phyloP scores from a whole-genome alignment of 2,113 vertebrate species.

The Apodemus sylvaticus region DNA sequence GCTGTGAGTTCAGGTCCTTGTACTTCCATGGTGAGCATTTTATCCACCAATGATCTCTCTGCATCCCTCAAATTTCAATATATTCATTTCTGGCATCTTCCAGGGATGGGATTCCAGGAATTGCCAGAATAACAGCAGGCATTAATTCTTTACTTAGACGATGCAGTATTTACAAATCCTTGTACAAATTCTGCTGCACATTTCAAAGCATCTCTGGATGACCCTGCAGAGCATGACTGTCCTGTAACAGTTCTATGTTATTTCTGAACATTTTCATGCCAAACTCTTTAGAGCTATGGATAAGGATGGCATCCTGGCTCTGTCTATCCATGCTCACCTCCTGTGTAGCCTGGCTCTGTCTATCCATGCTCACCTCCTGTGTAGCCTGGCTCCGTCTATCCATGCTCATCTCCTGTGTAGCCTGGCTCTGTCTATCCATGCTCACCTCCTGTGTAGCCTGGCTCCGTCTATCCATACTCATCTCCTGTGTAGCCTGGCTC shows the following conservation, averaged over 20 bases:
- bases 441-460: too few relatives aligned
- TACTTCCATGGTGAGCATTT: background rate
- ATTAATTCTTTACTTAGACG: background rate
- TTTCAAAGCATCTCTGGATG: background rate
- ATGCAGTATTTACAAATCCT: too few relatives aligned
- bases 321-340: too few relatives aligned
- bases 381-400: too few relatives aligned
- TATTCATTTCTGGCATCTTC: background rate
- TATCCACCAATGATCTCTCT: background rate
- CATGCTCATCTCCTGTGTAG: too few relatives aligned
- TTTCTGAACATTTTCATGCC: background rate
- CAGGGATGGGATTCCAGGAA: background rate
- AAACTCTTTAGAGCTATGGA: background rate
- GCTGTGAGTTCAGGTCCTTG: background rate
- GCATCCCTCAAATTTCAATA: background rate
- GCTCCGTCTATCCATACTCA: too few relatives aligned
- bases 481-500: too few relatives aligned
- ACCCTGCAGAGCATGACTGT: background rate
- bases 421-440: too few relatives aligned
- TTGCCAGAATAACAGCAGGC: background rate
- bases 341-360: too few relatives aligned
- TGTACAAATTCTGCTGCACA: background rate
- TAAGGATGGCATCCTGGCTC: too few relatives aligned
- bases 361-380: too few relatives aligned
- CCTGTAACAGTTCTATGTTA: too few relatives aligned